Base-by-base conservation (phyloP, 2,888 invertebrate genomes). In the Scaptomyza flava region DNA sequence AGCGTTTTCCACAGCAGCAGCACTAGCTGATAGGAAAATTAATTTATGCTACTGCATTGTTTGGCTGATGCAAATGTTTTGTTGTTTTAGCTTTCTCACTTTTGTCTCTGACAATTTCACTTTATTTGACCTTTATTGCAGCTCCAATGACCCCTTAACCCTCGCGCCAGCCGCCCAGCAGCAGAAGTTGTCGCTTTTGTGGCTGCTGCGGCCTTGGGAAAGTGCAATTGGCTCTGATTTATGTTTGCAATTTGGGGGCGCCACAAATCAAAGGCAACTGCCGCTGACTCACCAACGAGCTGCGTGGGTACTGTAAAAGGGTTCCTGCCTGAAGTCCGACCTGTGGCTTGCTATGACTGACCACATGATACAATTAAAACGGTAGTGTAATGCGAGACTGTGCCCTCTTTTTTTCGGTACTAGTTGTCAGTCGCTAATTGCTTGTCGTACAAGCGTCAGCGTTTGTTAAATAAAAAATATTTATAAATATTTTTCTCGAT, bases 401-500 rank as follows among this genome's bases (percentile, higher is more conserved):
- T n/a, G n/a, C n/a, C n/a, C n/a, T n/a, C n/a, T n/a, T n/a, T n/a
- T n/a, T n/a, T n/a, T n/a, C n/a, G n/a, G n/a, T n/a, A n/a, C n/a
- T n/a, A n/a, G n/a, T n/a, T n/a, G n/a, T n/a, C n/a, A n/a, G n/a
- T n/a, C n/a, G n/a, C n/a, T n/a, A n/a, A n/a, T n/a, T n/a, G n/a
- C n/a, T n/a, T n/a, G n/a, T n/a, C n/a, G n/a, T n/a, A n/a, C n/a
- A n/a, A n/a, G 95, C 94, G 94, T 95, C 93, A 95, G 94, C 94
- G 94, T 93, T 93, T 93, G 93, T 94, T 93, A 93, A 95, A 81
- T 93, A 90, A 81, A 75, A 79, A 79, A 89, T 86, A 89, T 56
- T 45, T 48, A 12, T 1, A 56, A 31, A 64, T 90, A 91, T 91
- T 91, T 91, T 93, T 94, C 93, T 93, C 93, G 94, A 94, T 94